phyloP scores from a whole-genome alignment of 2,113 vertebrate species.

The Passer montanus region DNA sequence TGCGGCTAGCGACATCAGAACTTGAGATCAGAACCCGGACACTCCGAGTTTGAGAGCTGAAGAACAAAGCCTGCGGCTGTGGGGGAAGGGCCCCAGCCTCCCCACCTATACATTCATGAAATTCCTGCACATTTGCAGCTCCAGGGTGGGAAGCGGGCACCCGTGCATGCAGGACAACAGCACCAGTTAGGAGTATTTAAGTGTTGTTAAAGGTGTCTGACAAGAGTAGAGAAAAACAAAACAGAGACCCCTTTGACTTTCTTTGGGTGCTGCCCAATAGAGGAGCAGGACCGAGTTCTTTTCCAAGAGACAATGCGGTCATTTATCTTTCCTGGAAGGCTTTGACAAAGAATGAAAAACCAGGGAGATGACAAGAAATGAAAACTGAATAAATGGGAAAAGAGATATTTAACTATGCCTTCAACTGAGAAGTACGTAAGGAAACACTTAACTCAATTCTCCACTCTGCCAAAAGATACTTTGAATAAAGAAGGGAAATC shows the following conservation, averaged over 20 bases:
- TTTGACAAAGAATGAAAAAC: not conserved
- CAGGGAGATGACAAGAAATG: not conserved
- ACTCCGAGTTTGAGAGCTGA: not conserved
- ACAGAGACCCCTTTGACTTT: not conserved
- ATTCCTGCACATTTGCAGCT: slow-evolving; percentile 19
- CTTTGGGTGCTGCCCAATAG: not conserved
- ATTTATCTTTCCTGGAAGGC: not conserved
- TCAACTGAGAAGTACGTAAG: not conserved
- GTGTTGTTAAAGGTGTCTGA: not conserved
- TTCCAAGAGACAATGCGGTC: not conserved
- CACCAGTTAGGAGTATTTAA: not conserved
- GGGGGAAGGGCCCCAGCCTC: not conserved
- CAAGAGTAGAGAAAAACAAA: not conserved
- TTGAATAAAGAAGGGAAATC: not conserved
- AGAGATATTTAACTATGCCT: not conserved
- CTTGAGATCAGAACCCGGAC: not conserved
- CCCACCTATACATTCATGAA: not conserved
- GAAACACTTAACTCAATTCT: not conserved
- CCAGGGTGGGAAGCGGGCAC: not conserved
- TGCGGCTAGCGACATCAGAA: not conserved
- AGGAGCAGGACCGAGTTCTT: rapidly evolving
- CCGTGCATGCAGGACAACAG: not conserved
- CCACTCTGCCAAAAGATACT: not conserved
- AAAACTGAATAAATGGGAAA: not conserved
- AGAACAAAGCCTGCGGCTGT: not conserved